Conservation (phyloP, 2,113 vertebrate genomes). For the Dasypus novemcinctus region DNA sequence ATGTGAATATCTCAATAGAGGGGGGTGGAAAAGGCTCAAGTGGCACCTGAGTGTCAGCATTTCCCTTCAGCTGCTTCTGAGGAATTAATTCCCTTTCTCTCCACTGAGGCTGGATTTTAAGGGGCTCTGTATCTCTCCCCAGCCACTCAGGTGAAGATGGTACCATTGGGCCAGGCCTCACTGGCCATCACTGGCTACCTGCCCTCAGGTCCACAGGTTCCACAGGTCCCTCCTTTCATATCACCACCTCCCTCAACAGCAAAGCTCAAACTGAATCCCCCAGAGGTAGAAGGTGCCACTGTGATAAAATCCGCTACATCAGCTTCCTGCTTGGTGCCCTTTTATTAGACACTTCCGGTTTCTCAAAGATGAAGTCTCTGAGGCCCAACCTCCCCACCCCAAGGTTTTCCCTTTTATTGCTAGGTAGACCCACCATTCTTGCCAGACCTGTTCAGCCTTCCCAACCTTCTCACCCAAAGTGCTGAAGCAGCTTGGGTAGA, state of each 20-base stretch:
- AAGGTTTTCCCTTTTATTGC: too few relatives aligned
- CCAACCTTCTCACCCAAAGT: not conserved
- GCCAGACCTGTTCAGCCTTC: not conserved
- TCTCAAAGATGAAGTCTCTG: not conserved
- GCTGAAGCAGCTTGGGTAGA: not conserved
- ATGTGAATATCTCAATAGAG: too few relatives aligned
- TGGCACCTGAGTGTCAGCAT: not conserved
- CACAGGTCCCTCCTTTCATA: not conserved
- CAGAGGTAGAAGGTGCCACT: not conserved
- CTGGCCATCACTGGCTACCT: not conserved
- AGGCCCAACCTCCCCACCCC: too few relatives aligned
- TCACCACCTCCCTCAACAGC: too few relatives aligned
- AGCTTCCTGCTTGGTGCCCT: not conserved
- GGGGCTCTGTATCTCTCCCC: not conserved
- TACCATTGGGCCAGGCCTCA: not conserved
- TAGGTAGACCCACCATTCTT: not conserved
- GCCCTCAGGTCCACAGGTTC: too few relatives aligned
- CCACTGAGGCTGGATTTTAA: not conserved
- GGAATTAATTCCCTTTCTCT: not conserved
- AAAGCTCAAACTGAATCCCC: not conserved
- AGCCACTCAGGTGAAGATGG: not conserved
- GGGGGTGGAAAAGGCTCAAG: not conserved
- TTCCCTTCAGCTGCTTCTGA: not conserved
- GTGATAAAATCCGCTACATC: not conserved
- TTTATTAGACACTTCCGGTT: not conserved